These are phyloP conservation scores for Clarias gariepinus DNA, from an alignment of 2,113 vertebrate genomes.

Conservation along the genomic window DNA sequence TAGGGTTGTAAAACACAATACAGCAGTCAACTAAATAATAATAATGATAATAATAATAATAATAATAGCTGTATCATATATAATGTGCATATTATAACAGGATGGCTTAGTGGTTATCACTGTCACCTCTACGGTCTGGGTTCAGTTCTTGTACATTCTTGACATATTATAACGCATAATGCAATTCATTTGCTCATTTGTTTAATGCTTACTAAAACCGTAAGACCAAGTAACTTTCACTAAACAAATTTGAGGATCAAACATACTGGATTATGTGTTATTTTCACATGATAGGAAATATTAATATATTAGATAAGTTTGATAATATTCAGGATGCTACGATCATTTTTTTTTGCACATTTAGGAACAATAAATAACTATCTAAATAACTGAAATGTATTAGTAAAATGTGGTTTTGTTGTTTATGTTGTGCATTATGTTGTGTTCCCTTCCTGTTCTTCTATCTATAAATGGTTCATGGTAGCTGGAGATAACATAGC, in stretches of 20 bases:
- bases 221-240: background rate
- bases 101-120: no score
- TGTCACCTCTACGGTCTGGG: no score
- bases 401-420: background rate
- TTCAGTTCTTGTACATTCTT: no score
- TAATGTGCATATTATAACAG: no score
- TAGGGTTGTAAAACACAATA: no score
- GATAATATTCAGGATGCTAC: background rate
- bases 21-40: no score
- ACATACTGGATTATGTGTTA: background rate
- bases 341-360: background rate
- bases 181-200: background rate
- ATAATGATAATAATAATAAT: no score
- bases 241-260: background rate
- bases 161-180: background rate
- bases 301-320: background rate
- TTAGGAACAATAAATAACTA: background rate
- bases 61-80: no score
- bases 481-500: conserved; percentile 18
- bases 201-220: background rate
- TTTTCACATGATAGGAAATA: background rate
- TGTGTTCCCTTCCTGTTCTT: background rate
- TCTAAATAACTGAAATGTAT: background rate
- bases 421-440: background rate
- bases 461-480: background rate